Base-by-base conservation (phyloP, 2,888 invertebrate species). In the Leistus spinibarbis region DNA sequence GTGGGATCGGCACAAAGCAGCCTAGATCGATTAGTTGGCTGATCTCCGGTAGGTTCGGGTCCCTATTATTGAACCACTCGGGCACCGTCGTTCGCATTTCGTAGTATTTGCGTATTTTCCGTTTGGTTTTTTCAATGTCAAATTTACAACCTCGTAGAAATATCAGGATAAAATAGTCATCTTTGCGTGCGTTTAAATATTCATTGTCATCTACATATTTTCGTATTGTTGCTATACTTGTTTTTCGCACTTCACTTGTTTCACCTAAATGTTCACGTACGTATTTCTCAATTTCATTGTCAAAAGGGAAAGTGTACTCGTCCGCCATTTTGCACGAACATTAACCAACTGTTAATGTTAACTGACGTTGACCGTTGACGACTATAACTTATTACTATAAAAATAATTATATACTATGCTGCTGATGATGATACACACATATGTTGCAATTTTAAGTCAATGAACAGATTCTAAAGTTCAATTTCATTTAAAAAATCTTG, bases 71-170 rank as follows among this genome's bases (percentile, higher is more conserved):
- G 80, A 89, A 92, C 91, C 91, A 92, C 81, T 91, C 90, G 0
- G 88, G 85, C 27, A 88, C 81, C 72, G 87, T 86, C 0, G 85
- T 82, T 73, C 89, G 86, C 86, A 91, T 89, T 62, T 83, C 84
- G 79, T 90, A 89, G 81, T 88, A 91, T 84, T 88, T 88, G 76
- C 81, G 83, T 4, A 92, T 81, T 81, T 91, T 91, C 67, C 79
- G 82, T 80, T 91, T 89, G 1, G 90, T 86, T 78, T 86, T 87
- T 1, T 89, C 89, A 3, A 88, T 75, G 79, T 91, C 85, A 80
- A 88, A 91, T 82, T 92, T 92, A 80, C 90, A 89, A 24, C 88
- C 88, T 62, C 90, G 85, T 66, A 92, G 80, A 81, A 91, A 92
- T 19, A 88, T 85, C 19, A 89, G 78, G 69, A 91, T 85, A 63